Percentiles rank a stretch among this genome's conserved stretches.
Conservation (phyloP, 2,113 vertebrate genomes). For the Catharus minimus region DNA sequence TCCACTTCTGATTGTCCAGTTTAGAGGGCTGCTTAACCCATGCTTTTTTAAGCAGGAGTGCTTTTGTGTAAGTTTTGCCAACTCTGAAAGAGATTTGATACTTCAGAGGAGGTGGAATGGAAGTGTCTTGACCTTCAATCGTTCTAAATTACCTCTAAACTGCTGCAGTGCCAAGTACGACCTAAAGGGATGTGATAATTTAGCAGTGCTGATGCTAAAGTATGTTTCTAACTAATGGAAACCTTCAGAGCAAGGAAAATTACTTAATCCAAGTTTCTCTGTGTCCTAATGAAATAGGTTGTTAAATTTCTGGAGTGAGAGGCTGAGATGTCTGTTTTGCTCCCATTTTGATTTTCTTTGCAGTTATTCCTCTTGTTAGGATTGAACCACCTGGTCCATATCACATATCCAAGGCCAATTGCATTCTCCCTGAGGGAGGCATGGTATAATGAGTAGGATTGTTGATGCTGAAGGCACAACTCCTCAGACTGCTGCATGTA, state of each 20-base stretch:
- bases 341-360: slow-evolving; percentile 18
- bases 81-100: not conserved
- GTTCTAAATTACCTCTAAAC: not conserved
- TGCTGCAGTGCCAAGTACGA: not conserved
- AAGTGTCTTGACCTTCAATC: not conserved
- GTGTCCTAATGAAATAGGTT: not conserved
- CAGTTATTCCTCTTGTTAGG: slow-evolving; percentile 81
- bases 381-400: slow-evolving; percentile 79
- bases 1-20: not conserved
- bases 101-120: not conserved
- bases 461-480: slow-evolving; percentile 76
- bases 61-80: not conserved
- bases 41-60: not conserved
- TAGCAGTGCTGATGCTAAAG: not conserved
- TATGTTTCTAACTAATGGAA: not conserved
- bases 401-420: slow-evolving; percentile 34
- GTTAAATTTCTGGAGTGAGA: not conserved
- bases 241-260: not conserved
- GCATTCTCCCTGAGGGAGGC: slow-evolving; percentile 15
- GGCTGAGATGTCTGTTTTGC: not conserved
- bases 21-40: not conserved
- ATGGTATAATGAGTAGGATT: slow-evolving; percentile 74
- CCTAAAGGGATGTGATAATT: not conserved
- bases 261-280: not conserved
- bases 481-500: slow-evolving; percentile 57